Base-by-base conservation (phyloP, 1,140 invertebrate genomes). In the Psix sp. region DNA sequence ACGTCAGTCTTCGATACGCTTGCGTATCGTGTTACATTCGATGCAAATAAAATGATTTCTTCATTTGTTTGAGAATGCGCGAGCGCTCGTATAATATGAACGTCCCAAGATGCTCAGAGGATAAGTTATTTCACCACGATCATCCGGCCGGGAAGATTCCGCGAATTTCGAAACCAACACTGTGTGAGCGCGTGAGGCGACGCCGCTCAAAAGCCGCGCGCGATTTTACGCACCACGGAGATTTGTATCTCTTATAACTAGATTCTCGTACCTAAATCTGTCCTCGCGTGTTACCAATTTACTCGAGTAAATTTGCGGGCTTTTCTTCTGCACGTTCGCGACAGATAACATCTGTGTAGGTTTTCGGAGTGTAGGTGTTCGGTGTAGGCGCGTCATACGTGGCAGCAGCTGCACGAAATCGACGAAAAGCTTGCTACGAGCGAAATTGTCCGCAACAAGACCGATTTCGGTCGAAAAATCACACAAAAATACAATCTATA, bases 321-420 rank as follows among this genome's bases (percentile, higher is more conserved):
- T 70, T 77, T 77, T 60, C 65, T 71, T 56, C 52, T 65, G 67
- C 65, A 63, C 73, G 75, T 67, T 56, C 67, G 52, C 66, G 33
- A 17, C 46, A 46, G 72, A 77, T 77, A 77, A 33, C 52, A 71
- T 77, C 63, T 67, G 56, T 78, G 75, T 77, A 75, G 75, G 67
- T 77, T 79, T 75, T 36, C 31, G 52, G 54, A 59, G 56, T 78
- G 81, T 83, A 76, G 81, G 80, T 81, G 80, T 79, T 70, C 45
- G 40, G 70, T 68, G 80, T 81, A 77, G 78, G 78, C 72, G 76
- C 79, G 72, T 78, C 77, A 76, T 81, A 80, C 63, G 57, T 77
- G 57, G 13, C 56, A 15, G 36, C 21, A 38, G 21, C 17, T n/a
- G 66, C 40, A 54, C 42, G 39, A 70, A 70, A 17, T n/a, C n/a